Percentiles rank a stretch among this genome's conserved stretches.
phyloP scores from a whole-genome alignment of 2,113 vertebrate genomes.

The rabbit (Oryctolagus cuniculus) region mOryCun1.1 NC_091434.1:134592001-134592500 shows the following conservation, averaged over 20 bases:
- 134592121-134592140: not conserved
- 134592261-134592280: not conserved
- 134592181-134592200: not conserved
- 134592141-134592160: not conserved
- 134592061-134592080: not conserved
- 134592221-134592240: not conserved
- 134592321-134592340: not conserved
- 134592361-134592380: not conserved
- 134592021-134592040: not conserved
- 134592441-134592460: not conserved
- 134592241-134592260: not conserved
- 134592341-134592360: not conserved
- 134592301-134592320: not conserved
- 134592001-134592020: accelerated
- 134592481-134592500: not conserved
- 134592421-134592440: not conserved
- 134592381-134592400: not conserved
- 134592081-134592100: not conserved
- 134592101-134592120: not conserved
- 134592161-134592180: not conserved
- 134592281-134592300: not conserved
- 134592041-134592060: not conserved
- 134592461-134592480: not conserved
- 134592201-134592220: not conserved
- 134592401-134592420: not conserved